Base-by-base conservation (phyloP, 2,113 vertebrate genomes). In the Zingel zingel region DNA sequence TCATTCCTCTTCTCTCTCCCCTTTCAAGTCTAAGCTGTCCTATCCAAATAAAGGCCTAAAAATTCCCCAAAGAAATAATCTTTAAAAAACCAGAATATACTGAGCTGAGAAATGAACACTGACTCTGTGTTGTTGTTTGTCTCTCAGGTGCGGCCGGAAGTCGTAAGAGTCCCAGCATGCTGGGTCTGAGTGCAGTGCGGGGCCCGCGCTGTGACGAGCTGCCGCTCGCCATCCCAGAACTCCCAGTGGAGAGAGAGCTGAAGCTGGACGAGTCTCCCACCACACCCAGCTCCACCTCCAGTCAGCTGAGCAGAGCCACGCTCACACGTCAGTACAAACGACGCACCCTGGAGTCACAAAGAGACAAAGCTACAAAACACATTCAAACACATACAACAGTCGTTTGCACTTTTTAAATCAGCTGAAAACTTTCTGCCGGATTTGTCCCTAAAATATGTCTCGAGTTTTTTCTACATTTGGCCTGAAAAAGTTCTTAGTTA, bases 231-330 rank as follows among this genome's bases (percentile, higher is more conserved):
- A 95, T 97, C 45, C 94, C 95, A 1, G 97, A 97, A 36, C 96
- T 95, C 78, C 96, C 96, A 0, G 64, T 96, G 89, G 96, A 98
- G 91, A 94, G 93, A n/a, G 96, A 96, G 74, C 94, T 96, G 76
- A 96, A 93, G 74, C 92, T 97, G 78, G 96, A 97, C 1, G 96
- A 96, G 83, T 94, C 93, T 12, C 91, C 96, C 69, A 92, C 92
- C 68, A 93, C 95, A 0, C 94, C 95, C 0, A 92, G 95, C 56
- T 92, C 93, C 12, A 91, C 94, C 6, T 16, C 82, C 85, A 94
- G 94, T 83, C 94, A 93, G 66, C 88, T 82, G 61, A 96, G 94
- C 82, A 58, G 93, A 63, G 77, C 94, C 1, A 73, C 95, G 1
- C 88, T 95, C 39, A 90, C 97, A 92, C 93, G 97, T 98, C 72